Evolutionary conservation across 2,888 invertebrate species (phyloP).

Genomic region (Venusia cambrica): DNA sequence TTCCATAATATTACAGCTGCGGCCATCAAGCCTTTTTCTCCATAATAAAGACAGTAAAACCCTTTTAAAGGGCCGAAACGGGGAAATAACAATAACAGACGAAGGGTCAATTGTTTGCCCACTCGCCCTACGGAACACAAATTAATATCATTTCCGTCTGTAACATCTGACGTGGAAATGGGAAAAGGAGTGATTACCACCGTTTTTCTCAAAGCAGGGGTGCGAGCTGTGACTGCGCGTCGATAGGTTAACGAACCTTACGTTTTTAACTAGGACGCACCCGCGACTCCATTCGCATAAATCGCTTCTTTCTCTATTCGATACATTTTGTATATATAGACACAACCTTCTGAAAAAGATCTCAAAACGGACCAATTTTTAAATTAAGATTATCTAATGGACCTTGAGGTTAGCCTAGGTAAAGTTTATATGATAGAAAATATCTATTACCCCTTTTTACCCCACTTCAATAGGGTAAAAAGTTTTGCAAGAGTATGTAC

Average conservation of each 20-base stretch:
- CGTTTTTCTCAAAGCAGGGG: conserved; percentile 16
- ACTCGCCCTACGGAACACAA: conserved; percentile 52
- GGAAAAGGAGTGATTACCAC: conserved; percentile 18
- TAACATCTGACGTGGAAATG: conserved; percentile 54
- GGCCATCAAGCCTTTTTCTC: conserved; percentile 11
- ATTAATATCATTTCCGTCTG: conserved; percentile 70
- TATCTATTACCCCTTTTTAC: too few species aligned
- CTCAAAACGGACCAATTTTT: too few species aligned
- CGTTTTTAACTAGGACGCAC: too few species aligned
- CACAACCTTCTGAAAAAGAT: too few species aligned
- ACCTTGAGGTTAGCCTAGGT: too few species aligned
- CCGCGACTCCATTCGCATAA: too few species aligned
- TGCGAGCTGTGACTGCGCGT: conserved; percentile 16
- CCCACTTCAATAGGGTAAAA: too few species aligned
- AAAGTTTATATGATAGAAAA: too few species aligned
- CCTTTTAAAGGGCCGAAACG: conserved; percentile 21
- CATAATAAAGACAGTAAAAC: conserved; percentile 18
- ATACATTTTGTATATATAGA: too few species aligned
- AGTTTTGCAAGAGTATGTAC: too few species aligned
- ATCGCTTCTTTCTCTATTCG: too few species aligned
- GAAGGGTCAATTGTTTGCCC: conserved; percentile 54
- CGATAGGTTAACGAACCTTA: conserved; percentile 1
- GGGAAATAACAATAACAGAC: conserved; percentile 47
- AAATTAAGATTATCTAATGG: too few species aligned
- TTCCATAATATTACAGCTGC: conserved; percentile 9